Base-by-base conservation (phyloP, 2,113 vertebrate genomes). In the Electrona antarctica region DNA sequence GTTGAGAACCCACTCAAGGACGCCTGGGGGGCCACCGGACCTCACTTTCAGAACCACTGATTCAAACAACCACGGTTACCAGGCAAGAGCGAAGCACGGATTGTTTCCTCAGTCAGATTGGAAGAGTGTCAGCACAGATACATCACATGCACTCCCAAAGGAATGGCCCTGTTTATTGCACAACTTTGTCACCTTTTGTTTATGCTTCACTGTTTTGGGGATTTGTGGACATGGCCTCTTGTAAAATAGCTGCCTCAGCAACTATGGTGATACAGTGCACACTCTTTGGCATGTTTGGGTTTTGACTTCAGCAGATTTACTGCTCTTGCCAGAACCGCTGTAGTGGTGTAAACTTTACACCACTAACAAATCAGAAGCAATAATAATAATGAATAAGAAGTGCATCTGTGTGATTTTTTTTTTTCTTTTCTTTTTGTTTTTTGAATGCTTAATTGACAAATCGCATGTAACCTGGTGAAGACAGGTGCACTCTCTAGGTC, bases 131-230 rank as follows among this genome's bases (percentile, higher is more conserved):
- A 54, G 13, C 64, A 54, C 12, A 66, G 33, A n/a, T 66, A 54
- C 28, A 66, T 66, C n/a, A 29, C 48, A 47, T n/a, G n/a, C 60
- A 3, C 11, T 50, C 61, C 21, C 63, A 10, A 12, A 65, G 29
- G 64, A 66, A 66, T 33, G 51, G 21, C 9, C 50, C n/a, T 7
- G 45, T 13, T n/a, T 47, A 11, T 66, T 12, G 55, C 21, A 66
- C 64, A n/a, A 29, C 28, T 66, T 54, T 55, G 8, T 45, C 29
- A 13, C 4, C 64, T 55, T n/a, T 66, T 54, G 28, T 66, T 54
- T 66, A 41, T 13, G 3, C 51, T n/a, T 9, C 7, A 54, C 50
- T 55, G 47, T 15, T 4, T 41, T 66, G 29, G 51, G 8, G 33
- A 62, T 48, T 41, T 62, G 8, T 48, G 45, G 12, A 15, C 45